Evolutionary conservation across 2,113 vertebrate genomes (phyloP), one percentile per base, ranked within the genome.

Genomic region (Phoxinus phoxinus): DNA sequence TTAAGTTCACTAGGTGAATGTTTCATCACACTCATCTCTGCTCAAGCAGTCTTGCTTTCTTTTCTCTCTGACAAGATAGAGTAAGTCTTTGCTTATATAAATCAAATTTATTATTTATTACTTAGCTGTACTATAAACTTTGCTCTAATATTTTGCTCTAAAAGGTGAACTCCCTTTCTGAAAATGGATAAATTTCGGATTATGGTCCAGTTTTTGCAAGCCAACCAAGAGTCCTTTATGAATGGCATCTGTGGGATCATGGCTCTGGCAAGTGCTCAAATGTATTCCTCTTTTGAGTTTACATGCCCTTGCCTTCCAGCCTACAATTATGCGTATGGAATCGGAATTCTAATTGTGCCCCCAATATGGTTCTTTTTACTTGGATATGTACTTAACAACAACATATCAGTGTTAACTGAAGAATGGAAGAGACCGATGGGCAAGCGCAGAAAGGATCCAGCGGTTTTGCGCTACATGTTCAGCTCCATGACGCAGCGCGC

Each of bases 221-320:
- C 98, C 89, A 99, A 99, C 90, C 98, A 99, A 93, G 97, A 99
- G 88, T 98, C 98, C 7, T 99, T 99, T 87, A 97, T 99, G 97
- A 99, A 96, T 0, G 97, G 98, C 0, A 96, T 98, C 90, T 99
- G 98, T 0, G 97, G 97, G 19, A 97, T 99, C 90, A 97, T 99
- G 97, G 98, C 98, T 1, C 93, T 99, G 23, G 96, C 97, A 81
- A 99, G 97, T 0, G 97, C 97, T 8, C 98, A 99, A 87, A 94
- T 99, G 84, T 99, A 99, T 88, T 96, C 97, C 0, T 95, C 94
- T 65, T 99, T 99, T 58, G 97, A 99, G 88, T 99, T 99, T 93
- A 98, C 90, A 90, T 99, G 98, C 81, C 98, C 98, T 61, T 99
- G 98, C 86, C 94, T 99, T 89, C 97, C 97, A 0, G 94, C 87